Evolutionary conservation across 64 coral and sea anemone genomes (phyloP), one percentile per base, ranked within the genome.

Genomic region (Stylophora pistillata): DNA sequence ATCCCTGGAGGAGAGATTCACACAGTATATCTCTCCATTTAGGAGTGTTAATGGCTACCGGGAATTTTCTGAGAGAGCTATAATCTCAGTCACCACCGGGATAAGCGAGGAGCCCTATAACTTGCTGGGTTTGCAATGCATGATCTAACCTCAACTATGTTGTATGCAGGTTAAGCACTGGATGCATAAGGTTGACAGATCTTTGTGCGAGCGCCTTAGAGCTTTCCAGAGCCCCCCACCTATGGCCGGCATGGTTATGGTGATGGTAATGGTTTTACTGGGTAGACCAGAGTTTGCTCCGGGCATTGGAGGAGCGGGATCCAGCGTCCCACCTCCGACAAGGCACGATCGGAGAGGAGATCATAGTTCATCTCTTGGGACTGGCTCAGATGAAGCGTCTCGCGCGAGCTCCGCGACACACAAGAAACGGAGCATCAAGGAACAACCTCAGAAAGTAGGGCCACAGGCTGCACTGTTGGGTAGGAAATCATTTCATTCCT

Each of bases 201-300:
- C 97, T 3, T 56, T 94, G 15, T 93, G 90, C 68, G 97, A 99
- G 73, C 68, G 97, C 82, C 93, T 99, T n/a, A 85, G 93, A 71
- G 93, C 97, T 4, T 95, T 99, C 32, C 97, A 99, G 34, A 95
- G 87, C 28, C 97, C 97, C 14, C 97, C 97, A 7, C 90, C 77
- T 9, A 99, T 99, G 97, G 89, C 93, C 14, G 90, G 93, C 26
- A 93, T 99, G 93, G 97, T 99, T 0, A 99, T 99, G 97, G 90
- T 99, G 0, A 99, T 99, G 97, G 90, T 92, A 0, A 99, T 99
- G 97, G 90, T 95, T 20, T 33, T 99, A 10, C 72, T 99, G 12
- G 97, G 97, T 25, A 82, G 91, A 74, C 93, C 87, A 10, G 97
- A 99, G 90, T 99, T 99, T 89, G 94, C 89, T 57, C 29, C 93